Conservation (phyloP, 1,140 invertebrate genomes). For the Drosophila varians region DNA sequence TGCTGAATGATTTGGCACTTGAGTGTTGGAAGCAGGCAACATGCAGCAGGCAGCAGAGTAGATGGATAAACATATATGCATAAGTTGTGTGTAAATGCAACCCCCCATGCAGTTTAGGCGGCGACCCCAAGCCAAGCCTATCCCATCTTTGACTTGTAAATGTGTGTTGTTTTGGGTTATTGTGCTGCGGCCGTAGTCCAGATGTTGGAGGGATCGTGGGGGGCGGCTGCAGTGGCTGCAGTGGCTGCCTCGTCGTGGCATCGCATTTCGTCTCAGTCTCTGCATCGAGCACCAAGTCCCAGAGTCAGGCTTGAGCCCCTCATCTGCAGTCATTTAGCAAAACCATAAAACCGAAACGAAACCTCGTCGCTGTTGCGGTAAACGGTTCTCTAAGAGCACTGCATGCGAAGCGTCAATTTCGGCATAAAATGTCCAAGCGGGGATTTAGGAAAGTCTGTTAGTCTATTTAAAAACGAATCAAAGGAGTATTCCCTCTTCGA, state of each 20-base stretch:
- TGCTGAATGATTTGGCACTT: conserved; percentile 52
- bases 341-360: conserved; percentile 78
- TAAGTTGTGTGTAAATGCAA: conserved; percentile 27
- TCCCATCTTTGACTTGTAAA: conserved; percentile 36
- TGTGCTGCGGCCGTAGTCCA: conserved; percentile 6
- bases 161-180: conserved; percentile 12
- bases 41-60: conserved; percentile 36
- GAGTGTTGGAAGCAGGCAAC: conserved; percentile 32
- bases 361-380: conserved; percentile 43
- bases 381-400: conserved; percentile 49
- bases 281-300: conserved; percentile 12
- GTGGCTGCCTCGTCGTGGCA: conserved; percentile 51
- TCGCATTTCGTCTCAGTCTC: conserved; percentile 61
- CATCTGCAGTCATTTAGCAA: conserved; percentile 60
- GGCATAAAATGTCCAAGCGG: conserved; percentile 79
- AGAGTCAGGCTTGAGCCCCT: conserved; percentile 5
- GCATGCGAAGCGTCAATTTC: conserved; percentile 77
- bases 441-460: conserved; percentile 7
- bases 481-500: conserved; percentile 14
- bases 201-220: conserved; percentile 32
- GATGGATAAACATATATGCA: conserved; percentile 18
- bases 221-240: conserved; percentile 9
- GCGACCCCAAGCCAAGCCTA: conserved; percentile 72
- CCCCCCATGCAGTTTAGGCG: conserved; percentile 8
- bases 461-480: neutral